Base-by-base conservation (phyloP, 92 coral and sea anemone genomes). In the Parazoanthus darwini region DNA sequence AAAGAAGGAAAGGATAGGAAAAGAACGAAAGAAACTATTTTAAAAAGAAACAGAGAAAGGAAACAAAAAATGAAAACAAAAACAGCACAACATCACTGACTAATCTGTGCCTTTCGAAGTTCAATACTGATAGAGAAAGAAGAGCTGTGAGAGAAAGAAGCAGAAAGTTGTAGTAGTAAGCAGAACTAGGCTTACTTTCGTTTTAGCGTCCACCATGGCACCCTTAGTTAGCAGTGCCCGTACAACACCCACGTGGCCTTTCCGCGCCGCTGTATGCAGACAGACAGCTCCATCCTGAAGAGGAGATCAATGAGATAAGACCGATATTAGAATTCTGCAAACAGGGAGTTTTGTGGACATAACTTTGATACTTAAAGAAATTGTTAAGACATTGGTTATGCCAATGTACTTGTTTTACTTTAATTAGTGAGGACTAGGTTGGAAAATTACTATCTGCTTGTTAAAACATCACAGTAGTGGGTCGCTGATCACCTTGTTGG, bases 241-340 rank as follows among this genome's bases (percentile, higher is more conserved):
- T 37, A 96, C 99, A 8, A 96, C 99, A 6, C 94, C 97, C 89
- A 94, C 93, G 92, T 96, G 99, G 92, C 99, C 99, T 85, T 88
- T 93, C 42, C 96, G 92, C 6, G 98, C 99, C 20, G 99, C 99
- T 9, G 99, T 95, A 63, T 96, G 99, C 18, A 96, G 96, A 81
- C 98, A 96, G 4, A 96, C 99, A 10, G 98, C 99, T n/a, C 99
- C 99, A n/a, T 94, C 95, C 99, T 96, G 79, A 35, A 20, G 11
- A 39, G 25, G 5, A 58, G 82, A 37, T 35, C 4, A 88, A 86
- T 6, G 3, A n/a, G 38, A 48, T 48, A 48, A 48, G 51, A 10
- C 51, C 51, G 9, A 48, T 48, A 10, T 48, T 48, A 48, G 51
- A 48, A 48, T 48, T 8, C 51, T 48, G 51, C 51, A 48, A 48